These are phyloP conservation scores for Clarias laeviceps DNA, from an alignment of 2,797 vertebrate species.

Conservation along the genomic window DNA sequence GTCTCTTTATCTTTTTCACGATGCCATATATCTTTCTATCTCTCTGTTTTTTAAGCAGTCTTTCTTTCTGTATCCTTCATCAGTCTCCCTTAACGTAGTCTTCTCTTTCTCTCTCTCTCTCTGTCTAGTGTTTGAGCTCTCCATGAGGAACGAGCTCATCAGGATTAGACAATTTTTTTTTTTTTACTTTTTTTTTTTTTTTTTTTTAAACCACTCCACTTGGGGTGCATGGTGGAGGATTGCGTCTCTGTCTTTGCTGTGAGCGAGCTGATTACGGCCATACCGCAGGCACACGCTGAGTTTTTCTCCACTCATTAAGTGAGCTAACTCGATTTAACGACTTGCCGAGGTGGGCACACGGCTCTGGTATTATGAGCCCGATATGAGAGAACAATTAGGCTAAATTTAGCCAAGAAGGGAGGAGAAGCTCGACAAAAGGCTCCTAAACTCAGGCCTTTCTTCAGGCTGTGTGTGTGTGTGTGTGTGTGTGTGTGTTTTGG, in stretches of 20 bases:
- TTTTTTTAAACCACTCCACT: not conserved
- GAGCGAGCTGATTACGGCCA: slow-evolving; percentile 20
- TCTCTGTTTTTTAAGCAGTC: not conserved
- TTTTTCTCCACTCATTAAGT: slow-evolving; percentile 34
- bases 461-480: slow-evolving; percentile 10
- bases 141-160: not conserved
- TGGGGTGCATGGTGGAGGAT: not conserved
- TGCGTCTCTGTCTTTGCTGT: not conserved
- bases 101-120: not conserved
- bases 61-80: not conserved
- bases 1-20: not conserved
- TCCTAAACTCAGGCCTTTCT: slow-evolving; percentile 18
- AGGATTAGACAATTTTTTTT: not conserved
- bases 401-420: slow-evolving; percentile 47
- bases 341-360: slow-evolving; percentile 28
- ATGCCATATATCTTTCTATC: not conserved
- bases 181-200: not conserved
- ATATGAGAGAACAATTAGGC: slow-evolving; percentile 49
- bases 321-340: slow-evolving; percentile 38
- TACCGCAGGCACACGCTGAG: slow-evolving; percentile 9
- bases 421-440: slow-evolving; percentile 24
- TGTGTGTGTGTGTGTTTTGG: slow-evolving; percentile 15
- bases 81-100: not conserved
- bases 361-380: slow-evolving; percentile 20
- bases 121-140: slow-evolving; percentile 1